Evolutionary conservation across 2,888 invertebrate species (phyloP).

Genomic region (Ormyrus thymus): DNA sequence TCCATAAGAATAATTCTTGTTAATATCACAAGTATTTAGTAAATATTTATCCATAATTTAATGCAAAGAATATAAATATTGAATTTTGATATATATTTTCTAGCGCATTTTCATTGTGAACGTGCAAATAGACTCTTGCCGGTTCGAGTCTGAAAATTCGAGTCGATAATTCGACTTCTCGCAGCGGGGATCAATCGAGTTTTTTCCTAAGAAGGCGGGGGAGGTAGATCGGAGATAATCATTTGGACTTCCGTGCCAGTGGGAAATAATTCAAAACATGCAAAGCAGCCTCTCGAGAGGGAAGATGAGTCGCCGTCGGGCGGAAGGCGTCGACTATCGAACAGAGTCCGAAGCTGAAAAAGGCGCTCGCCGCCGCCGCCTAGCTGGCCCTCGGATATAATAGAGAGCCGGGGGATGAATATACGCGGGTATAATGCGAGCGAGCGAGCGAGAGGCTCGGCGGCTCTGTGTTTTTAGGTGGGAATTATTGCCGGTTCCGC

Average conservation of each 20-base stretch:
- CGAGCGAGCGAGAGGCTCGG: constrained; percentile 64
- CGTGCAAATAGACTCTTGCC: no score
- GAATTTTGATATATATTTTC: no score
- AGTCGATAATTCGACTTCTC: no score
- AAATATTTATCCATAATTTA: no score
- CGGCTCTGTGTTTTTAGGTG: constrained; percentile 67
- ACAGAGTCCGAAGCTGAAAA: not conserved
- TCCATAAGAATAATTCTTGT: no score
- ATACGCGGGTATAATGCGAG: constrained; percentile 25
- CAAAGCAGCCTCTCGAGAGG: constrained; percentile 49
- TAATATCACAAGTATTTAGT: no score
- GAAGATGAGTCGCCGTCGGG: constrained; percentile 59
- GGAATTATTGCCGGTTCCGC: constrained; percentile 72
- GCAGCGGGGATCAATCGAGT: no score
- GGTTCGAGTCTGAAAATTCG: no score
- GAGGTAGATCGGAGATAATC: not conserved
- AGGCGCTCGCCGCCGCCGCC: constrained; percentile 10
- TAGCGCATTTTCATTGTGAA: no score
- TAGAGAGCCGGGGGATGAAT: constrained; percentile 58
- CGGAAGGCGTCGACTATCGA: constrained; percentile 3
- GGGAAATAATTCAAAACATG: constrained; percentile 56
- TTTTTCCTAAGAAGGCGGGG: no score
- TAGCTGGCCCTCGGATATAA: constrained; percentile 60
- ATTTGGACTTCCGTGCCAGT: constrained; percentile 42
- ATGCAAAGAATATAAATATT: no score